Base-by-base conservation (phyloP, 2,797 vertebrate genomes). In the Acanthurus tractus region DNA sequence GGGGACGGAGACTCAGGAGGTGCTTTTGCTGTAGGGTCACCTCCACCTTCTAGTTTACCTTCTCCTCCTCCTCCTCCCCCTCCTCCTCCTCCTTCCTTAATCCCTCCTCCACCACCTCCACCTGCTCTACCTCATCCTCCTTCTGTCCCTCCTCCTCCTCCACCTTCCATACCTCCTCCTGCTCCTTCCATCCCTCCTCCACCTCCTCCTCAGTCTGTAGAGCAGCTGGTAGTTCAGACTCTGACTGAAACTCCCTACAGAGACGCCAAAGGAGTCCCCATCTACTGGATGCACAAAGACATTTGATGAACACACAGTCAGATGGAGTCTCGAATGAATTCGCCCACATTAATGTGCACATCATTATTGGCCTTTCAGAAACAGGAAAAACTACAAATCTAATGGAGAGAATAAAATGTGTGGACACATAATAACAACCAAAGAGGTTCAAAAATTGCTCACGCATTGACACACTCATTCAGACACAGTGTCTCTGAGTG, bases 231-330 rank as follows among this genome's bases (percentile, higher is more conserved):
- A 0, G 53, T 64, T 84, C 94, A 95, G 88, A 95, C 87, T 66
- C 78, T 95, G 52, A 91, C 93, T 63, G 89, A 96, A 66, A 97
- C 96, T 0, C 95, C 95, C 0, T 94, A 98, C 90, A 94, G 89
- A 1, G 97, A 99, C 17, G 84, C 93, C 74, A 97, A 92, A 89
- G 97, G 98, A 71, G 79, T 88, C 50, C 94, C 96, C 63, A 92
- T 99, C 90, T 99, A 96, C 81, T 99, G 98, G 98, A 99, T 99
- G 98, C 96, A 97, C 88, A 99, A 99, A 88, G 88, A 96, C 79
- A 95, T 99, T 81, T 97, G 91, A 95, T 15, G 4, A n/a, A 54
- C 61, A 40, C 20, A 52, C 20, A 53, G 0, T 44, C 25, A 48
- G 6, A 78, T 20, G 17, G n/a, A 46, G 2, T 48, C 1, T 0